A percentile compares a stretch with the other conserved stretches of the same genome.
Conservation (phyloP, 1,140 invertebrate species). For the Charaxes varanes region DNA sequence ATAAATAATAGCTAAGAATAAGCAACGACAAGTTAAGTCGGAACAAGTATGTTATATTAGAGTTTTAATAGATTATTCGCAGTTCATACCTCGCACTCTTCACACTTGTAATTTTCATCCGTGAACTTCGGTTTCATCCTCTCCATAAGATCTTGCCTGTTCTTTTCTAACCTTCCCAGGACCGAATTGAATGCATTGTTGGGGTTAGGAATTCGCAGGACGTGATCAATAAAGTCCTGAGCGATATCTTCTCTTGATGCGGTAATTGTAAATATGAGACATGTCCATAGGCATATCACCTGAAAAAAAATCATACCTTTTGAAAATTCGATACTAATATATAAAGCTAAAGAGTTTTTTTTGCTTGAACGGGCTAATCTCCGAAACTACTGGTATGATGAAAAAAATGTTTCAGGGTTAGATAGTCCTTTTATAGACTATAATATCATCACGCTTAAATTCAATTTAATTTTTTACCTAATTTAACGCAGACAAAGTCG, state of each 20-base stretch:
- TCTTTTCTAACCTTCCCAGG: conserved; percentile 40
- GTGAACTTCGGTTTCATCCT: conserved; percentile 17
- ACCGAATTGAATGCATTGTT: conserved; percentile 51
- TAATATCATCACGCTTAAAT: too few species aligned
- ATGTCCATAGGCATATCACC: conserved; percentile 27
- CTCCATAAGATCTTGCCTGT: conserved; percentile 24
- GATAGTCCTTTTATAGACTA: too few species aligned
- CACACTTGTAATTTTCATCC: conserved; percentile 36
- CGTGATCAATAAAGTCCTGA: conserved; percentile 49
- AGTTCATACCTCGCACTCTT: conserved; percentile 23
- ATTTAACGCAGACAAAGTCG: too few species aligned
- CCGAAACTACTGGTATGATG: too few species aligned
- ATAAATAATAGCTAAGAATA: neutral
- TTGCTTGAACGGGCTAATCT: too few species aligned
- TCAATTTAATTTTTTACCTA: too few species aligned
- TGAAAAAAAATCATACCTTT: conserved; percentile 13
- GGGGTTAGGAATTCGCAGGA: conserved; percentile 47
- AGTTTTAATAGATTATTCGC: neutral
- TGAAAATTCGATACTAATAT: too few species aligned
- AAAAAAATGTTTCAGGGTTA: too few species aligned
- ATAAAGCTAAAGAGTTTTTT: too few species aligned
- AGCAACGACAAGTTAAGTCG: neutral
- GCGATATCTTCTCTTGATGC: conserved; percentile 33
- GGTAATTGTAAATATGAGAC: conserved; percentile 18
- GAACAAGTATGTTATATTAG: neutral